Evolutionary conservation across 2,888 invertebrate species (phyloP), one percentile per base, ranked within the genome.

Genomic region (Erebia ligea): DNA sequence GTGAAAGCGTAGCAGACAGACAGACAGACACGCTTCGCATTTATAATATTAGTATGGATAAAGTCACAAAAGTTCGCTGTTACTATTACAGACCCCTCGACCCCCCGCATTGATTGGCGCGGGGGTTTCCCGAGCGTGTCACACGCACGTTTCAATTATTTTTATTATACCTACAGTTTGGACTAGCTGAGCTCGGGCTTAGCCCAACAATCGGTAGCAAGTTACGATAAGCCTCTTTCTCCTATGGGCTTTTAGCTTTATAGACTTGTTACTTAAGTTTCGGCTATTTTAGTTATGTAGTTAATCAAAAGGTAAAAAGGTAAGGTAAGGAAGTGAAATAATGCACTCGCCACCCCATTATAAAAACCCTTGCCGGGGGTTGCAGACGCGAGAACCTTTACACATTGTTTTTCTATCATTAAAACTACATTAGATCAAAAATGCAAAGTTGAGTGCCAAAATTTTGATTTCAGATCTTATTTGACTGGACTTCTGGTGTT

Each of bases 61-160:
- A 40, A 34, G 58, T n/a, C 40, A 34, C 58, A 17, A 45, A 13
- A 52, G 48, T 50, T 63, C 50, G 34, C 17, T 40, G 54, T 2
- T 54, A 64, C 17, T 13, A 34, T 52, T 21, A 21, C 34, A 5
- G 66, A 34, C 57, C 45, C 5, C 21, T 13, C 25, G 15, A 59
- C 50, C 64, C 64, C 71, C 42, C 80, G 82, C 85, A 84, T 82
- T 83, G 83, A 86, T 84, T 85, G 83, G 78, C 75, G 54, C 65
- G 74, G 75, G 75, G 77, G 73, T 76, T 78, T 77, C 50, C 73
- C 64, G 73, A 83, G 87, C 88, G 88, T 88, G 88, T 70, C 78
- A 69, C 88, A 88, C 88, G 88, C 87, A 87, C 81, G 66, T 73
- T 76, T 73, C 76, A 76, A 76, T 79, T 75, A 76, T 75, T 75